Evolutionary conservation across 2,113 vertebrate genomes (phyloP), one percentile per base, ranked within the genome.

Genomic region (Himantopus leucocephalus): DNA sequence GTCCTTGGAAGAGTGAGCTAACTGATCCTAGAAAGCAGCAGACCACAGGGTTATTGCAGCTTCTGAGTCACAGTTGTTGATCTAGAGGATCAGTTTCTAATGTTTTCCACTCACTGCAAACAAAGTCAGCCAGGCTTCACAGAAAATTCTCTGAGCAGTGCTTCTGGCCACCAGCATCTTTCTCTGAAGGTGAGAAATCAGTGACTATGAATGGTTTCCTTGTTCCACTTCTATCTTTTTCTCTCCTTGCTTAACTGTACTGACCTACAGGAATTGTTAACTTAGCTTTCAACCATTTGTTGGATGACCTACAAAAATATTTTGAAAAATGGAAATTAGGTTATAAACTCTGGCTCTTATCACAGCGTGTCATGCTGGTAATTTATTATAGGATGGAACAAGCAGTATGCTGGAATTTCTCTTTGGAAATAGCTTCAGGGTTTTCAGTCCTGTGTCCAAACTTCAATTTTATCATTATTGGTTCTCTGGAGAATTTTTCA

Each of bases 301-400:
- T 97, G 83, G 34, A 91, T 94, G 71, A 92, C 39, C 35, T 85
- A 72, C 41, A 92, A 92, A 71, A 96, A 91, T 90, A 85, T 52
- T 76, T 70, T 58, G 60, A 88, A 94, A 93, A 89, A 93, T 74
- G 45, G 35, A 95, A 94, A 97, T 95, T 87, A 59, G 59, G 26
- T 92, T 94, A 91, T 90, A 97, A 89, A 89, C 77, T 75, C 66
- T 94, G 56, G 8, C 21, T 96, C 75, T 97, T 95, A 90, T 87
- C 59, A 37, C 23, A 75, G 29, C 29, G 7, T 88, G 39, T 91
- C 66, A 79, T 67, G 27, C 23, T 94, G 4, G 3, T 84, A 92
- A 93, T 84, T 97, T 92, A 92, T 91, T 52, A 87, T 18, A 85
- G n/a, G 23, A 82, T 39, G 52, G 43, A 96, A 30, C 62, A 87